Base-by-base conservation (phyloP, 1,140 invertebrate species). In the Drosophila sturtevanti region DNA sequence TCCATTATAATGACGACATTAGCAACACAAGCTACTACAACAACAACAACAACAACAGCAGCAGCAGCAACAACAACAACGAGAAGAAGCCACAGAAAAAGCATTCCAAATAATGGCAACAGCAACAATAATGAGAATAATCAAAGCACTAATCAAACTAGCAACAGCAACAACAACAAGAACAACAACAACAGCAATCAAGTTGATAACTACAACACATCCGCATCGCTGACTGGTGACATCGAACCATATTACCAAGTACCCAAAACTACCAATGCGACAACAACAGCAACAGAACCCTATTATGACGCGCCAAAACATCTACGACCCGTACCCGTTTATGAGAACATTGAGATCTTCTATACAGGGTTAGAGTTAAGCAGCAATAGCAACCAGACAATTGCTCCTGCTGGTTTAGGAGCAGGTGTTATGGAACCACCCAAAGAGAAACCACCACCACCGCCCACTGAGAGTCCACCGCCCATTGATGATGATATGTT, bases 401-500 rank as follows among this genome's bases (percentile, higher is more conserved):
- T 60, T 24, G 35, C 52, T 12, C 51, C 48, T 35, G 22, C n/a
- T 12, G 6, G 54, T 4, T 7, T 22, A 6, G 48, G 61, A 12
- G n/a, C 52, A 31, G 54, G 56, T 5, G 41, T 54, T 5, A 61
- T 96, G 72, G 95, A 96, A 90, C 96, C 96, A 4, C 96, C 96
- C 0, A 97, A 96, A 84, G 96, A 96, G 84, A 97, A 97, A 91
- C 96, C 96, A 51, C 96, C 96, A 12, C 96, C 96, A n/a, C 96
- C 96, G 16, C 96, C 96, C 0, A 93, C 94, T 0, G 95, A 95
- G 35, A 92, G 93, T 68, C 90, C 86, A 54, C 80, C 81, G 11
- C 79, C 93, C 27, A 63, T 48, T 16, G 41, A 48, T 48, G 41
- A 48, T 9, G 41, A 48, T 21, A 2, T 68, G 22, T 35, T 16